Base-by-base conservation (phyloP, 2,113 vertebrate species). In the Numenius arquata region DNA sequence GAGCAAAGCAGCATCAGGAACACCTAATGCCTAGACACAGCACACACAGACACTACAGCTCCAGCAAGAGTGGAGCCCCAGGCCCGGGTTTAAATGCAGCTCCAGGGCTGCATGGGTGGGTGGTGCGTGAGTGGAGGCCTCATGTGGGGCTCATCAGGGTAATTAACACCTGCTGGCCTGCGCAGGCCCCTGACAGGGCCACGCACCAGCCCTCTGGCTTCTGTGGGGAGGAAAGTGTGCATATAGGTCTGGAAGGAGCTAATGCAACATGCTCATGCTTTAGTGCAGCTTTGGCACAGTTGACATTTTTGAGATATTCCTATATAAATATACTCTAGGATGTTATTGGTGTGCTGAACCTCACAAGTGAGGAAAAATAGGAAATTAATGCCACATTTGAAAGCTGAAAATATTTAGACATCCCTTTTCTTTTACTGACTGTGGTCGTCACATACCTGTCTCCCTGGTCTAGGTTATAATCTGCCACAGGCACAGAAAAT, bases 21-120 rank as follows among this genome's bases (percentile, higher is more conserved):
- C 25, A 32, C 7, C 23, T 5, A 32, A n/a, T 12, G 5, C 6
- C 9, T 12, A 66, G 6, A 2, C 20, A 30, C 22, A 61, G 4
- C 70, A 59, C 2, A 45, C 40, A 40, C 0, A 18, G 0, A 9
- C 6, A 15, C 12, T 2, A 2, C 22, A 36, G 0, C 34, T 27
- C 23, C 4, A 74, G 0, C 1, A 41, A 26, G 0, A 0, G 0
- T 1, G 3, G 0, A 15, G 2, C 4, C 12, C 18, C 13, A 9
- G 0, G 6, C 13, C 26, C 4, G 22, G 15, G 6, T 65, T 74
- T 87, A 84, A 84, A 66, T 77, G 27, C 50, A 81, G 29, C 43
- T 68, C 22, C 58, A 41, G 25, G 27, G 21, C 27, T 56, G 40
- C n/a, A 4, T 7, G 26, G n/a, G 26, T 30, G 22, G 20, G 5